Evolutionary conservation across 1,140 invertebrate species (phyloP).

Genomic region (Macrotrachela quadricornifera): DNA sequence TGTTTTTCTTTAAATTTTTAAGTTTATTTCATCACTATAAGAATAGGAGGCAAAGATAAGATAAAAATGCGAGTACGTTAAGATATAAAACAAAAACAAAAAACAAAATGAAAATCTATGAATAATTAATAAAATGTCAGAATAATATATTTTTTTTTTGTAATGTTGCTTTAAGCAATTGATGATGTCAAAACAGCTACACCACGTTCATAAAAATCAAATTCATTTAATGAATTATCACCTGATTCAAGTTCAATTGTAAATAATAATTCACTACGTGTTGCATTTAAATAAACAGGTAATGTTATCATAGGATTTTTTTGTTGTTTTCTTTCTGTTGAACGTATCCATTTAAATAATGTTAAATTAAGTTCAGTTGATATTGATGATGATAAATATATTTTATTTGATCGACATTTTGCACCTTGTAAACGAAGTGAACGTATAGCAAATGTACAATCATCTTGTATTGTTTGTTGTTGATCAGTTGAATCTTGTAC

Average conservation of each 20-base stretch:
- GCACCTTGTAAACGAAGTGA: conserved; percentile 84
- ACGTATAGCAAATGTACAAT: conserved; percentile 49
- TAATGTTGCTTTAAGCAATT: too few species aligned
- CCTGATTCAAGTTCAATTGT: conserved; percentile 73
- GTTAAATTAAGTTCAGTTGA: conserved; percentile 74
- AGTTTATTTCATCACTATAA: too few species aligned
- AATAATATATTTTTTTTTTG: too few species aligned
- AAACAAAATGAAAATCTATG: too few species aligned
- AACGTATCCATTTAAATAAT: conserved; percentile 53
- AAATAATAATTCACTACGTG: conserved; percentile 74
- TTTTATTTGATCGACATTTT: conserved; percentile 64
- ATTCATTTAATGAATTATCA: too few species aligned
- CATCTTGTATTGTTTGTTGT: conserved; percentile 32
- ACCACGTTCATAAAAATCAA: too few species aligned
- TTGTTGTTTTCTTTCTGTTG: neutral
- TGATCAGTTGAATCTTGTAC: conserved; percentile 19
- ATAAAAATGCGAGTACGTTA: too few species aligned
- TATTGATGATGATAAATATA: conserved; percentile 73
- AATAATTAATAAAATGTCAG: too few species aligned
- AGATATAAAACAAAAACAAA: too few species aligned
- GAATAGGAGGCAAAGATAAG: too few species aligned
- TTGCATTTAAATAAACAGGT: conserved; percentile 89
- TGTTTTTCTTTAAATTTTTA: too few species aligned
- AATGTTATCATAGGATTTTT: conserved; percentile 26
- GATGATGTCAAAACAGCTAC: too few species aligned